These are phyloP conservation scores for Psilanteris sp. DNA, from an alignment of 1,140 invertebrate genomes.

Conservation along the genomic window DNA sequence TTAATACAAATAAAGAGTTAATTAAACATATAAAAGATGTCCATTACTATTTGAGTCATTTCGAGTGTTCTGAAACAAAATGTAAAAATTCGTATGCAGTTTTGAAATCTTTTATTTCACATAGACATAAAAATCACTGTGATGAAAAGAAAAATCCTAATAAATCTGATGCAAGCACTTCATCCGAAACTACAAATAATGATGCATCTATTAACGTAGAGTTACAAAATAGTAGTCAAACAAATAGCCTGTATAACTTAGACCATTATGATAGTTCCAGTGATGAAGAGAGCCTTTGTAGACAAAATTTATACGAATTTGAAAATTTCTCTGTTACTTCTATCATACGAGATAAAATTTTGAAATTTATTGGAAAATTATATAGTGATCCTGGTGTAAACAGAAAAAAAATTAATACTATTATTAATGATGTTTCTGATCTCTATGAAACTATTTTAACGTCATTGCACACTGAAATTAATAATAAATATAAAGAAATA, in stretches of 20 bases:
- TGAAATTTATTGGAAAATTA: neutral
- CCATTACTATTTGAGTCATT: neutral
- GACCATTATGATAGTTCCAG: neutral
- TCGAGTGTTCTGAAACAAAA: neutral
- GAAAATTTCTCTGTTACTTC: neutral
- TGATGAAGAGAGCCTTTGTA: neutral
- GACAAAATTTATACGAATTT: neutral
- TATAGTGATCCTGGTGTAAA: neutral
- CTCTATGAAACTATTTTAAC: no score
- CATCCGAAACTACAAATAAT: neutral
- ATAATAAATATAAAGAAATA: neutral
- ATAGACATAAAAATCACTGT: no score
- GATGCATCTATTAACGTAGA: no score
- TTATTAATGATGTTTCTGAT: neutral
- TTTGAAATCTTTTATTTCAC: neutral
- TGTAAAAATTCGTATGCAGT: constrained; percentile 2
- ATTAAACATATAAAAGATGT: constrained; percentile 1
- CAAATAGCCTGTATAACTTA: no score
- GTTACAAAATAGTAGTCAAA: no score
- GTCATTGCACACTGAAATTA: no score
- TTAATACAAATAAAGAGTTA: neutral
- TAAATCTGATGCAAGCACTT: neutral
- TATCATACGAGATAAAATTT: neutral
- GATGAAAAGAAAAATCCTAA: neutral
- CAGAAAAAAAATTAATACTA: neutral